phyloP scores from a whole-genome alignment of 2,888 invertebrate species.

The Cylindroiulus punctatus region DNA sequence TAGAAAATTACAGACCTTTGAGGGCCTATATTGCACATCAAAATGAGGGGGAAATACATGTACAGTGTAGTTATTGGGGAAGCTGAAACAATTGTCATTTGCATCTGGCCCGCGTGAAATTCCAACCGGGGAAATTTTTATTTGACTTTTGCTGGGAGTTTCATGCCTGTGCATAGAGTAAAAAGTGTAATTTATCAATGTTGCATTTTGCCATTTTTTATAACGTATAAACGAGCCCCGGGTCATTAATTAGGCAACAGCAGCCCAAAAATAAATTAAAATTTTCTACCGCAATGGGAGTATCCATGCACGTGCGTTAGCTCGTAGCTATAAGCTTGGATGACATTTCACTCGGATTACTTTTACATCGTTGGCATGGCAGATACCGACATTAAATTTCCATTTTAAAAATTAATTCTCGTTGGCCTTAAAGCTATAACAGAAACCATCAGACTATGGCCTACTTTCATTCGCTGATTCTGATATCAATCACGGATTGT shows the following conservation, averaged over 20 bases:
- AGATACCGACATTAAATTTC: background rate
- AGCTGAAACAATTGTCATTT: constrained; percentile 19
- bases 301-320: background rate
- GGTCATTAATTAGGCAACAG: constrained; percentile 37
- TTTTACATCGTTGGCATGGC: constrained; percentile 10
- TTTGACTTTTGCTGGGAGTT: background rate
- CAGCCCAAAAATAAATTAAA: constrained; percentile 36
- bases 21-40: background rate
- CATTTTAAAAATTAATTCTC: background rate
- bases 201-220: background rate
- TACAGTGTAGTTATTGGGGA: background rate
- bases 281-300: background rate
- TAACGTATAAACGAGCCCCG: constrained; percentile 9
- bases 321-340: constrained; percentile 19
- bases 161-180: background rate
- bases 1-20: background rate
- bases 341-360: background rate
- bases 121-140: background rate
- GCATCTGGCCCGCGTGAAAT: constrained; percentile 5
- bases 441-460: no score
- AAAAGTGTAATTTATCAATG: constrained; percentile 28
- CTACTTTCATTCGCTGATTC: background rate
- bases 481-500: background rate
- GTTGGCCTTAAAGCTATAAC: background rate
- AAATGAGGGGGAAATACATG: background rate